Evolutionary conservation across 2,888 invertebrate species (phyloP).

Genomic region (Rotaria macrura): DNA sequence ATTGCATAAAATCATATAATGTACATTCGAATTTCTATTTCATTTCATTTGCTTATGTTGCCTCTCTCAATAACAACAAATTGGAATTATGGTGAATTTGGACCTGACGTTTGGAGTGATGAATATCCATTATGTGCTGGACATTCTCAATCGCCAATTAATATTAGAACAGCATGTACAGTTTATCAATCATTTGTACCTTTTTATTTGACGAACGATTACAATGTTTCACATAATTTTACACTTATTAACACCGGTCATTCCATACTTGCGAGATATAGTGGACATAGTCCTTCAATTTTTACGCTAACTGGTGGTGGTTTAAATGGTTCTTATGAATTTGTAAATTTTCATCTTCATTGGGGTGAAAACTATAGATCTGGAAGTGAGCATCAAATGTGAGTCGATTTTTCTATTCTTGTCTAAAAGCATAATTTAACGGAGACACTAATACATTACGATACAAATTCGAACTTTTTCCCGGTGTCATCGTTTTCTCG

Average conservation of each 20-base stretch:
- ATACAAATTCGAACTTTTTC: no score
- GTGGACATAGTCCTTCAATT: no score
- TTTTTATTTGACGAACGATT: neutral
- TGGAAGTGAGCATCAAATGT: neutral
- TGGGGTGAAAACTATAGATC: neutral
- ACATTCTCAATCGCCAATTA: neutral
- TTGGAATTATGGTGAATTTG: neutral
- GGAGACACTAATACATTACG: no score
- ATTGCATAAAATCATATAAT: no score
- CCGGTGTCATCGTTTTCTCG: no score
- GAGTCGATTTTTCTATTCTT: neutral
- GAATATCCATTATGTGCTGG: neutral
- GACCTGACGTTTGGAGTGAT: neutral
- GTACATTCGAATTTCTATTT: neutral
- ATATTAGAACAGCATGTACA: neutral
- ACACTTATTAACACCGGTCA: neutral
- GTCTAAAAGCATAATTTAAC: no score
- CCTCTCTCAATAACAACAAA: neutral
- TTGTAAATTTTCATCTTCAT: conserved; percentile 3
- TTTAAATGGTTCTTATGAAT: neutral
- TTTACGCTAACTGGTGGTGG: neutral
- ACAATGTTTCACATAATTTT: neutral
- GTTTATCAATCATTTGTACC: neutral
- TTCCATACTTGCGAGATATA: neutral
- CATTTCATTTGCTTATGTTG: neutral